Evolutionary conservation across 2,113 vertebrate genomes (phyloP).

Genomic region (Orcinus orca): DNA sequence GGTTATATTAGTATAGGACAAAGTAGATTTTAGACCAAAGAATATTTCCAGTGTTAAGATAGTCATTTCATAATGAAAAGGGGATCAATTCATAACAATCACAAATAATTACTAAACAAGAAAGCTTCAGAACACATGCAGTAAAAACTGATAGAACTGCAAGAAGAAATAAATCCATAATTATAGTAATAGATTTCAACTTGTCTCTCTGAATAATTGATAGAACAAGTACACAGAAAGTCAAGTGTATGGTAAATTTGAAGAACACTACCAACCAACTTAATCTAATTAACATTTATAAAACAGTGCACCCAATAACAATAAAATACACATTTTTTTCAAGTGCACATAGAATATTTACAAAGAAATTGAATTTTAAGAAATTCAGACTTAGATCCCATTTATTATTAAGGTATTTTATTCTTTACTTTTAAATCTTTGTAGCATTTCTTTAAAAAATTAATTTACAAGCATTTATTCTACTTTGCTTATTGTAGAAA

Average conservation of each 20-base stretch:
- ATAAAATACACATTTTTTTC: neutral
- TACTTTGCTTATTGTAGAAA: neutral
- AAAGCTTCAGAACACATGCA: neutral
- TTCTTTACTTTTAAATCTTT: slow-evolving; percentile 1
- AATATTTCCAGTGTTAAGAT: neutral
- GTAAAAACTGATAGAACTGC: neutral
- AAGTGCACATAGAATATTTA: neutral
- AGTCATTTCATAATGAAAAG: neutral
- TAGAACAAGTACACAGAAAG: neutral
- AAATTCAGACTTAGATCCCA: neutral
- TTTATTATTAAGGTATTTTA: neutral
- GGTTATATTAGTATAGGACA: neutral
- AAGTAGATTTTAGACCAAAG: neutral
- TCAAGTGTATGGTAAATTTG: neutral
- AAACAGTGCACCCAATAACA: neutral
- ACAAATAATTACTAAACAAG: neutral
- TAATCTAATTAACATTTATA: neutral
- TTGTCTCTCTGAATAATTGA: neutral
- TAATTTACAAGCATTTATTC: neutral
- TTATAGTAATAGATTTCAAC: neutral
- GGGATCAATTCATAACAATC: neutral
- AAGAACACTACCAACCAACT: neutral
- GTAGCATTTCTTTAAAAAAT: neutral
- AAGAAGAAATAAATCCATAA: neutral
- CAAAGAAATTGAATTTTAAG: neutral